Evolutionary conservation across 1,140 invertebrate species (phyloP).

Genomic region (Drosophila orena): DNA sequence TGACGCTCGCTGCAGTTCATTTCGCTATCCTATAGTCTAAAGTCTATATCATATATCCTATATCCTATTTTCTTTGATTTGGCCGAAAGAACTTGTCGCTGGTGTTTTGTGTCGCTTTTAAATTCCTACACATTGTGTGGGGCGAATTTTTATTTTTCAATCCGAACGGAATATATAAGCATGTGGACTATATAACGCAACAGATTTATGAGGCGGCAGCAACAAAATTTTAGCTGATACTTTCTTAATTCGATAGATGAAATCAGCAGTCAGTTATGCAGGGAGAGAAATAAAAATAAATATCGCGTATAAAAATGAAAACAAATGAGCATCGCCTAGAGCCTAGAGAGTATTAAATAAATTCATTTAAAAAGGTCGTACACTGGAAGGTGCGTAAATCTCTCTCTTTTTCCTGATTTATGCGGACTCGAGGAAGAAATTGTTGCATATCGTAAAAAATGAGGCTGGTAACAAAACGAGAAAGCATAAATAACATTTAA

Average conservation of each 20-base stretch:
- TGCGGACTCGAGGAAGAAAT: slow-evolving; percentile 41
- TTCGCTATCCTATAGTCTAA: slow-evolving; percentile 12
- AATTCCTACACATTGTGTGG: slow-evolving; percentile 10
- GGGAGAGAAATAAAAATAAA: slow-evolving; percentile 19
- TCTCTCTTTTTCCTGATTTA: slow-evolving; percentile 62
- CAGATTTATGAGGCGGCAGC: slow-evolving; percentile 62
- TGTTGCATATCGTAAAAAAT: slow-evolving; percentile 72
- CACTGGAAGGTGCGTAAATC: slow-evolving; percentile 69
- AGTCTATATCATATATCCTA: too few species aligned
- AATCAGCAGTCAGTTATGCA: slow-evolving; percentile 72
- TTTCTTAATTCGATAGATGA: slow-evolving; percentile 81
- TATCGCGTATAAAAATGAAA: slow-evolving; percentile 44
- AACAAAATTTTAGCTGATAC: slow-evolving; percentile 63
- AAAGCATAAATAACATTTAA: slow-evolving; percentile 79
- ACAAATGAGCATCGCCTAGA: slow-evolving; percentile 35
- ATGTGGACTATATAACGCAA: slow-evolving; percentile 43
- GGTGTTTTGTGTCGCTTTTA: slow-evolving; percentile 34
- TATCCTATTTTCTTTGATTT: slow-evolving; percentile 39
- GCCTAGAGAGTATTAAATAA: slow-evolving; percentile 48
- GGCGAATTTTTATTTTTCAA: slow-evolving; percentile 28
- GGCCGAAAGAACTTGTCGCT: slow-evolving; percentile 22
- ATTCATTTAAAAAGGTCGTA: slow-evolving; percentile 60
- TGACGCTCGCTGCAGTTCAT: slow-evolving; percentile 50
- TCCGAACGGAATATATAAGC: slow-evolving; percentile 1
- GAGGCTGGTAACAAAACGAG: slow-evolving; percentile 28